Evolutionary conservation across 2,888 invertebrate species (phyloP).

Genomic region (Lycocerus yunnanus): DNA sequence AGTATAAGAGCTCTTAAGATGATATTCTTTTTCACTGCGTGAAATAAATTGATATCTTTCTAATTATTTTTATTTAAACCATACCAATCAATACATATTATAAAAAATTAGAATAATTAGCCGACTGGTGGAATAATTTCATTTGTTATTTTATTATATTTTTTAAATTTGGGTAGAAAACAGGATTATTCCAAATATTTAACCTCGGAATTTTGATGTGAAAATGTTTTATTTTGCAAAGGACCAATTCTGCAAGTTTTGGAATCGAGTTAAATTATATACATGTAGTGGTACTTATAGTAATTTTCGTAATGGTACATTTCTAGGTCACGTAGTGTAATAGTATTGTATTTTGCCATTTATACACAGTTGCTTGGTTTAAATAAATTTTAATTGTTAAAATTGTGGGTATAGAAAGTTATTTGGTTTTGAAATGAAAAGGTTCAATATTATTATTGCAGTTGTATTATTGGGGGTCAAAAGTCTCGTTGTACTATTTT

Average conservation of each 20-base stretch:
- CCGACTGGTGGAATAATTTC: background rate
- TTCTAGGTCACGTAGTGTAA: background rate
- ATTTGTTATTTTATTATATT: background rate
- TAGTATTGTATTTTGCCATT: background rate
- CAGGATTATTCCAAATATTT: background rate
- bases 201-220: background rate
- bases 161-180: background rate
- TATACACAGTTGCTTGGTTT: background rate
- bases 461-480: background rate
- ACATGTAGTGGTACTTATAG: background rate
- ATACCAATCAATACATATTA: no score
- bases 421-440: background rate
- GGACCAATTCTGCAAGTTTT: background rate
- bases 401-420: slow-evolving; percentile 2
- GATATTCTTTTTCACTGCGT: no score
- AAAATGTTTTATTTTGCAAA: no score
- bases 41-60: no score
- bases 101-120: background rate
- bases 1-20: no score
- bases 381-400: background rate
- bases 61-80: no score
- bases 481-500: background rate
- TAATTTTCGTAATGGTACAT: slow-evolving; percentile 1
- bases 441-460: background rate
- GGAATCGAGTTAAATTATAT: background rate